Base-by-base conservation (phyloP, 2,113 vertebrate species). In the Mormyrus iriodes region DNA sequence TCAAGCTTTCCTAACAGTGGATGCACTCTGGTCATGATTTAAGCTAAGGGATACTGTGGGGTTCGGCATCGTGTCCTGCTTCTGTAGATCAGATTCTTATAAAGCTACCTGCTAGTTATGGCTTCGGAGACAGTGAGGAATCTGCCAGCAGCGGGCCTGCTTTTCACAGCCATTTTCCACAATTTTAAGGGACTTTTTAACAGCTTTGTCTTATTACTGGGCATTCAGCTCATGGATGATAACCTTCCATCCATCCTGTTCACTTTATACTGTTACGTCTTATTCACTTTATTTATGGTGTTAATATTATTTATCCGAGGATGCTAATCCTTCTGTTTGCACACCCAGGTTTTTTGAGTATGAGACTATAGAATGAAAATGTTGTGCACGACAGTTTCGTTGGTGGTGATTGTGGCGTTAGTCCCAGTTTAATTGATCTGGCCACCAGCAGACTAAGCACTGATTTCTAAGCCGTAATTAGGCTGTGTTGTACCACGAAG, bases 1-100 rank as follows among this genome's bases (percentile, higher is more conserved):
- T 99, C 91, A 99, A 99, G 95, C 97, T 99, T 92, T 98, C 98
- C 21, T 99, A 99, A 98, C 95, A 92, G 89, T 91, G 48, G 52
- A 90, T 9, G 91, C 85, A 92, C 89, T 35, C 53, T 13, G 17
- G n/a, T 19, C 35, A 87, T 82, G n/a, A 12, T 51, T 89, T 73
- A 88, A 90, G 84, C 91, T 92, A 90, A 88, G 91, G 79, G 90
- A 90, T 90, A 3, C 21, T 0, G 5, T 53, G 51, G 51, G 35
- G 52, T 39, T 24, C 51, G 35, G 51, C 51, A 42, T 86, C 10
- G 17, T 13, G 27, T 31, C 85, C 82, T 55, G 31, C 49, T 86
- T 86, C 51, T 35, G 85, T 86, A 86, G 85, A 86, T 31, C 85
- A 86, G 49, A 55, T 55, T 31, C 48, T 19, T 51, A 52, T 49